Evolutionary conservation across 2,113 vertebrate genomes (phyloP).

Genomic region (Ammodytes dubius): DNA sequence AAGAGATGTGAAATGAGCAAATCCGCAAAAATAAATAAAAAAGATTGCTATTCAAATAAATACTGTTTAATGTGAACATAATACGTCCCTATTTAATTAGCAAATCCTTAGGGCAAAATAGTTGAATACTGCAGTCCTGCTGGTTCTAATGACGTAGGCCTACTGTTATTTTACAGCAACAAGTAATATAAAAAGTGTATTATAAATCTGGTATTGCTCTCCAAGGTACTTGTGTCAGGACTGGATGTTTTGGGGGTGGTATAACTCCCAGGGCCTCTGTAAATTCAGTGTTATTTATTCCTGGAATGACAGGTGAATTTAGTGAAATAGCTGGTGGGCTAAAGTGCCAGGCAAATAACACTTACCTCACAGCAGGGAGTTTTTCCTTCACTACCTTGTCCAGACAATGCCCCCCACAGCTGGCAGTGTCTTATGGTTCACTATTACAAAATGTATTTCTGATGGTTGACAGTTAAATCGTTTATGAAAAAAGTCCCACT

Average conservation of each 20-base stretch:
- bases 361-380: neutral
- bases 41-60: slow-evolving; percentile 8
- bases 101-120: neutral
- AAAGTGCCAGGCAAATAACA: neutral
- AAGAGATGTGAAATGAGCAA: neutral
- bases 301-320: neutral
- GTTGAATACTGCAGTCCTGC: neutral
- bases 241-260: neutral
- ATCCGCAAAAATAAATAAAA: neutral
- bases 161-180: neutral
- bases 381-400: neutral
- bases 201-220: neutral
- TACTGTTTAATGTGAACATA: neutral
- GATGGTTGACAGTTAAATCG: neutral
- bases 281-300: neutral
- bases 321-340: neutral
- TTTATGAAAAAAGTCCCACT: neutral
- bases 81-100: neutral
- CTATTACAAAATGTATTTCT: neutral
- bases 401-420: neutral
- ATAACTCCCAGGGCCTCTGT: neutral
- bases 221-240: neutral
- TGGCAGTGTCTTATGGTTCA: neutral
- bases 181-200: neutral
- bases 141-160: neutral